Conservation (phyloP, 1,140 invertebrate genomes). For the Neodiprion virginianus region DNA sequence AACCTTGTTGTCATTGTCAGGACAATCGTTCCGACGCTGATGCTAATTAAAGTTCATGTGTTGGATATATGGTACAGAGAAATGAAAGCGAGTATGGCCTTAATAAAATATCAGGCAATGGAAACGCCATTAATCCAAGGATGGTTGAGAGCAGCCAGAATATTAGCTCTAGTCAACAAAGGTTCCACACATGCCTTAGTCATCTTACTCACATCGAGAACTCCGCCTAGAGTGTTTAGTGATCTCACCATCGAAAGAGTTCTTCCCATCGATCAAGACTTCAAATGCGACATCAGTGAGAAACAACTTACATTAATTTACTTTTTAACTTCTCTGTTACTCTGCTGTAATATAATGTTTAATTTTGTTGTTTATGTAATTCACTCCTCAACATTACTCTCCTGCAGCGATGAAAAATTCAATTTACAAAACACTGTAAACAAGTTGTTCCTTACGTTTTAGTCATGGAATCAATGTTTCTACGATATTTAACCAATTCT, state of each 20-base stretch:
- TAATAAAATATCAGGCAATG: conserved; percentile 47
- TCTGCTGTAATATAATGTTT: conserved; percentile 31
- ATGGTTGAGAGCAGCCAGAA: conserved; percentile 61
- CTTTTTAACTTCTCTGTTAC: conserved; percentile 14
- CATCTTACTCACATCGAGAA: conserved; percentile 66
- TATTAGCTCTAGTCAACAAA: conserved; percentile 74
- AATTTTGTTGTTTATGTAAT: conserved; percentile 13
- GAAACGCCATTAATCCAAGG: conserved; percentile 66
- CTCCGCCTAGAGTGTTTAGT: conserved; percentile 69
- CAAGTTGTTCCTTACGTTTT: no score
- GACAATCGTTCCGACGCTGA: no score
- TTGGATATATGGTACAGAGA: no score
- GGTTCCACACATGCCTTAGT: conserved; percentile 69
- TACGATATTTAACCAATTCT: background rate
- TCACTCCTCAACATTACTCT: conserved; percentile 1
- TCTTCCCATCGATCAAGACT: conserved; percentile 77
- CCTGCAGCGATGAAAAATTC: no score
- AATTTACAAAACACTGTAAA: no score
- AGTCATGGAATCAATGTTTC: background rate
- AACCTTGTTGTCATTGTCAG: no score
- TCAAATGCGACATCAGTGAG: conserved; percentile 77
- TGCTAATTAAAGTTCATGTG: no score
- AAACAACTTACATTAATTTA: conserved; percentile 9
- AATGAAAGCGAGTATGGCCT: conserved; percentile 23
- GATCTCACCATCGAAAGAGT: conserved; percentile 77